Percentiles rank a stretch among this genome's conserved stretches.
These are phyloP conservation scores for Lagorchestes hirsutus DNA, from an alignment of 2,797 vertebrate genomes.

Conservation along the genomic window DNA sequence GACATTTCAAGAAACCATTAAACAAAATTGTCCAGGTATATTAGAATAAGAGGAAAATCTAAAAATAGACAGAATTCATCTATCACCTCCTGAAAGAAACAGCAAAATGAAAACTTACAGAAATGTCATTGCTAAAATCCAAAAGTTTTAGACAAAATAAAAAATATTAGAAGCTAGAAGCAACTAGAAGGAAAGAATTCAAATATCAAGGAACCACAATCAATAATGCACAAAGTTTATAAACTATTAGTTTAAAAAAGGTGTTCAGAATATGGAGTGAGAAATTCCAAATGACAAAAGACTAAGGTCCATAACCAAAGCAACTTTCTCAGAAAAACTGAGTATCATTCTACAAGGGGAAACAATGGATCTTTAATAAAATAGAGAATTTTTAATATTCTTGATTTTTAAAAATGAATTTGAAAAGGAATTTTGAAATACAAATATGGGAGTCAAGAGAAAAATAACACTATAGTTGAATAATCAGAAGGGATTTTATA, in stretches of 20 bases:
- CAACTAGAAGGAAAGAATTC: not conserved
- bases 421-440: not conserved
- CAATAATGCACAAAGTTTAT: too few species aligned
- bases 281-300: not conserved
- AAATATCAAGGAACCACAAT: not conserved
- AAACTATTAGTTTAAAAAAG: not conserved
- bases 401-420: not conserved
- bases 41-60: not conserved
- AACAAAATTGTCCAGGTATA: not conserved
- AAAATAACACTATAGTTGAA: not conserved
- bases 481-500: not conserved
- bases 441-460: not conserved
- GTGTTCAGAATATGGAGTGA: not conserved
- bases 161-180: not conserved
- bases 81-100: not conserved
- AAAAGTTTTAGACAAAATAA: not conserved
- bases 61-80: not conserved
- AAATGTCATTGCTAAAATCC: not conserved
- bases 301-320: not conserved
- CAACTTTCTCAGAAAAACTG: not conserved
- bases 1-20: not conserved
- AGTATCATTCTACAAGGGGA: not conserved
- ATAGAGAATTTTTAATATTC: not conserved
- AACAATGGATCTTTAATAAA: not conserved
- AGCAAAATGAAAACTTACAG: not conserved